A percentile compares a stretch with the other conserved stretches of the same genome.
Evolutionary conservation across 2,888 invertebrate species (phyloP).

Genomic region (Gastracanthus pulcherrimus): DNA sequence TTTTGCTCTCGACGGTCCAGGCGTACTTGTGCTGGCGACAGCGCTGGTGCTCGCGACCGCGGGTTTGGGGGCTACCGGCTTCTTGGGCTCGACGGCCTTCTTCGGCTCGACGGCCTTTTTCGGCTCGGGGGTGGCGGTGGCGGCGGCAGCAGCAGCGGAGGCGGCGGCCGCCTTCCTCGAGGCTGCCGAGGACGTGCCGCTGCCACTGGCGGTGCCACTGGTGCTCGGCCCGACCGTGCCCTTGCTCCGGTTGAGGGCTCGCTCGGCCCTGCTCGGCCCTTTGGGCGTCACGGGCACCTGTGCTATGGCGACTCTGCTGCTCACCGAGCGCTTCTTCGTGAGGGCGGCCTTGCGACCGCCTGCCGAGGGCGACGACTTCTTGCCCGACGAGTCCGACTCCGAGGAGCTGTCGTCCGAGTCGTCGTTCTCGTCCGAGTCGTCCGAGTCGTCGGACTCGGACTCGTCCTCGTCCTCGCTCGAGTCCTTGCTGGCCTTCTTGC

Average conservation of each 20-base stretch:
- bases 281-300: constrained; percentile 72
- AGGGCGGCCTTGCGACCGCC: constrained; percentile 62
- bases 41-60: constrained; percentile 52
- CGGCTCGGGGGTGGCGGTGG: constrained; percentile 44
- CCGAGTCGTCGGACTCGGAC: constrained; percentile 65
- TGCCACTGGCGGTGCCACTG: constrained; percentile 42
- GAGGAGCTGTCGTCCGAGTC: constrained; percentile 60
- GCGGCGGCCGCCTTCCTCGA: constrained; percentile 41
- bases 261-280: constrained; percentile 73
- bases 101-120: constrained; percentile 62
- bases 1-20: constrained; percentile 69
- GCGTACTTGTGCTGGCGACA: constrained; percentile 54
- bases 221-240: constrained; percentile 57
- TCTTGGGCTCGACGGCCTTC: constrained; percentile 69
- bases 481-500: constrained; percentile 68
- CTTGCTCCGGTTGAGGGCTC: constrained; percentile 72
- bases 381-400: constrained; percentile 56
- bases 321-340: constrained; percentile 60
- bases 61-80: no score
- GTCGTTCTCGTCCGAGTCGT: constrained; percentile 66
- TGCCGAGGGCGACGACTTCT: constrained; percentile 65
- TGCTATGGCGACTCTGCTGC: constrained; percentile 67
- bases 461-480: constrained; percentile 66
- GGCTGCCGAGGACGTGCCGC: constrained; percentile 51
- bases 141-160: constrained; percentile 48